phyloP scores from a whole-genome alignment of 2,888 invertebrate species.

The Dyspetes luteomarginatus region DNA sequence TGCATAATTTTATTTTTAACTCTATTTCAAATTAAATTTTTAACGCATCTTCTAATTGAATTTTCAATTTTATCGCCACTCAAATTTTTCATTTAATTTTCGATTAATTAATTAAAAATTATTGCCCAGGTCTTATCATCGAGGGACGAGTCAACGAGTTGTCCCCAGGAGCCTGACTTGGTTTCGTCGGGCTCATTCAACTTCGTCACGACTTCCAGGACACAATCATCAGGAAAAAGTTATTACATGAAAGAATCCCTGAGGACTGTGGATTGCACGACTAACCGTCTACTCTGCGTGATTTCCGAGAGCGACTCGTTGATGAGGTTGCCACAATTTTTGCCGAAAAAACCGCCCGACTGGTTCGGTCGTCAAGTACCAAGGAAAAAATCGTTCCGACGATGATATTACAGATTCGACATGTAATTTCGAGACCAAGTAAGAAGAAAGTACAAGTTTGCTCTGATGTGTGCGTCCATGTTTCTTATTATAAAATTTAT shows the following conservation, averaged over 20 bases:
- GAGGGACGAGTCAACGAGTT: slow-evolving; percentile 37
- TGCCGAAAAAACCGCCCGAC: slow-evolving; percentile 55
- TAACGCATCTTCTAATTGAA: background rate
- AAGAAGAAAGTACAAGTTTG: background rate
- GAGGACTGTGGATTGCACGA: slow-evolving; percentile 38
- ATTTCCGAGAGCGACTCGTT: slow-evolving; percentile 62
- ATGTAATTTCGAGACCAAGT: background rate
- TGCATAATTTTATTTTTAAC: background rate
- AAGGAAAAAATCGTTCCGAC: slow-evolving; percentile 39
- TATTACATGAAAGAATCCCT: slow-evolving; percentile 53
- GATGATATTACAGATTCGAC: slow-evolving; percentile 30
- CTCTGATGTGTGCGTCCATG: background rate
- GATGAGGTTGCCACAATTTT: slow-evolving; percentile 54
- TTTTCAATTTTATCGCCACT: background rate
- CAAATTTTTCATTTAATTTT: background rate
- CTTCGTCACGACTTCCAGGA: slow-evolving; percentile 26
- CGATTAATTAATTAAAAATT: background rate
- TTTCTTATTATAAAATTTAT: background rate
- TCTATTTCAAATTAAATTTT: background rate
- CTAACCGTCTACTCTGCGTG: slow-evolving; percentile 63
- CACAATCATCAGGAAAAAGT: slow-evolving; percentile 50
- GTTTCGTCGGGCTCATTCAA: slow-evolving; percentile 33
- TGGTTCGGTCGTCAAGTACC: slow-evolving; percentile 55
- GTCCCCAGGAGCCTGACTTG: slow-evolving; percentile 22
- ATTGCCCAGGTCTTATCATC: slow-evolving; percentile 23